Conservation (phyloP, 2,888 invertebrate species). For the Drosophila parthenogenetica region DNA sequence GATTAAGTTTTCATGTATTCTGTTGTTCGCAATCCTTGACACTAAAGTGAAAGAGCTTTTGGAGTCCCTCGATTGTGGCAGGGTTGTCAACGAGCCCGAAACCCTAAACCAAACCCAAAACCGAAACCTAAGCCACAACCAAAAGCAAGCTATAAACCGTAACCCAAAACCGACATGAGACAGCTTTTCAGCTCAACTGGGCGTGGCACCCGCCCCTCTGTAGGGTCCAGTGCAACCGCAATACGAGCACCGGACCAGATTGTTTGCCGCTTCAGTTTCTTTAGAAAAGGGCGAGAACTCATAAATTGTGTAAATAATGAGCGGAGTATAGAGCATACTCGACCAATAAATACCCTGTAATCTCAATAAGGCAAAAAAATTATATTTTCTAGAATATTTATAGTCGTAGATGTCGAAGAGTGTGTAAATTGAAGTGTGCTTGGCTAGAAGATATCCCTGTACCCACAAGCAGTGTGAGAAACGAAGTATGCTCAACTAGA, state of each 20-base stretch:
- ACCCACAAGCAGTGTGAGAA: too few species aligned
- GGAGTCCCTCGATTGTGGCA: conserved; percentile 5
- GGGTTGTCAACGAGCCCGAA: conserved; percentile 60
- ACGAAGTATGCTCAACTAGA: background rate
- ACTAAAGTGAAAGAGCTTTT: background rate
- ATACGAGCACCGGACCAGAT: conserved; percentile 22
- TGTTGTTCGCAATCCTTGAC: background rate
- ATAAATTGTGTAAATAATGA: conserved; percentile 33
- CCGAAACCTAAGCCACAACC: conserved; percentile 16
- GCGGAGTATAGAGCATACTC: background rate
- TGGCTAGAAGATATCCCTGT: too few species aligned
- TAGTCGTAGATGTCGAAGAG: too few species aligned
- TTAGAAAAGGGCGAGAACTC: background rate
- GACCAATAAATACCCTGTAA: background rate
- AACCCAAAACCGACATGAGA: conserved; percentile 35
- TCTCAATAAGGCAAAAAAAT: too few species aligned
- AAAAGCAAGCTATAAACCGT: conserved; percentile 23
- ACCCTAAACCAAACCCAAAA: conserved; percentile 22
- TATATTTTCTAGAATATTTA: too few species aligned
- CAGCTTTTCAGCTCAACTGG: conserved; percentile 19
- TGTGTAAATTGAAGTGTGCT: too few species aligned
- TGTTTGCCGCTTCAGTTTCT: conserved; percentile 18
- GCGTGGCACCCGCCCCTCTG: background rate
- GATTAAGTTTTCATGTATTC: background rate
- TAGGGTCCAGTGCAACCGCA: conserved; percentile 22